Evolutionary conservation across 2,113 vertebrate species (phyloP).

Genomic region (Promerops cafer): DNA sequence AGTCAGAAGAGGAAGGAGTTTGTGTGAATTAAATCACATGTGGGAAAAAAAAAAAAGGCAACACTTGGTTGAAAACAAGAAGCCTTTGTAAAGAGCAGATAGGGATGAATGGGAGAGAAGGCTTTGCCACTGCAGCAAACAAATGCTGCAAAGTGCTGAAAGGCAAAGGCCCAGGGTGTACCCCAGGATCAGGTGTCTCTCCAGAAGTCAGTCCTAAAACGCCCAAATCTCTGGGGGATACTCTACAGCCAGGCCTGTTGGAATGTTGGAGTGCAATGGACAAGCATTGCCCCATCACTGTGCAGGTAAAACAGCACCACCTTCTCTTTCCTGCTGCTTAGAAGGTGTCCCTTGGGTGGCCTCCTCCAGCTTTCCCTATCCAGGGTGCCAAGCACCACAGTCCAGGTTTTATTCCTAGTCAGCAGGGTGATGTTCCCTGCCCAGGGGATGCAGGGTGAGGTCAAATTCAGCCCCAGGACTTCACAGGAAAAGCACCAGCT

Average conservation of each 20-base stretch:
- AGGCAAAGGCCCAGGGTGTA: background rate
- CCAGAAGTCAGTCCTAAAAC: background rate
- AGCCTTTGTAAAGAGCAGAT: background rate
- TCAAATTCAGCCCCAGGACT: background rate
- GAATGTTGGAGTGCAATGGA: background rate
- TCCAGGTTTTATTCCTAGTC: background rate
- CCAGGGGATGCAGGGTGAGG: background rate
- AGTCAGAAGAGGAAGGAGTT: constrained; percentile 14
- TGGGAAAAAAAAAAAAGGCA: background rate
- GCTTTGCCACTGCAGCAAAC: background rate
- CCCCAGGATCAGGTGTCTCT: background rate
- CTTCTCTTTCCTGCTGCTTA: background rate
- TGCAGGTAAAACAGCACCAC: background rate
- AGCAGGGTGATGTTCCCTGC: background rate
- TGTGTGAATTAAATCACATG: background rate
- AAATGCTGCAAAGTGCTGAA: background rate
- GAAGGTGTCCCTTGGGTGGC: background rate
- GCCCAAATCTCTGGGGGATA: background rate
- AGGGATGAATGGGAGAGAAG: background rate
- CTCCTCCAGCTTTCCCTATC: background rate
- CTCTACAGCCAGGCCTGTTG: background rate
- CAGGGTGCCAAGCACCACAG: fast-evolving
- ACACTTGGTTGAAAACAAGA: background rate
- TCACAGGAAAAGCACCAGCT: background rate
- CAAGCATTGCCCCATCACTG: background rate